phyloP scores from a whole-genome alignment of 2,888 invertebrate genomes.

The Drosophila paranaensis region DNA sequence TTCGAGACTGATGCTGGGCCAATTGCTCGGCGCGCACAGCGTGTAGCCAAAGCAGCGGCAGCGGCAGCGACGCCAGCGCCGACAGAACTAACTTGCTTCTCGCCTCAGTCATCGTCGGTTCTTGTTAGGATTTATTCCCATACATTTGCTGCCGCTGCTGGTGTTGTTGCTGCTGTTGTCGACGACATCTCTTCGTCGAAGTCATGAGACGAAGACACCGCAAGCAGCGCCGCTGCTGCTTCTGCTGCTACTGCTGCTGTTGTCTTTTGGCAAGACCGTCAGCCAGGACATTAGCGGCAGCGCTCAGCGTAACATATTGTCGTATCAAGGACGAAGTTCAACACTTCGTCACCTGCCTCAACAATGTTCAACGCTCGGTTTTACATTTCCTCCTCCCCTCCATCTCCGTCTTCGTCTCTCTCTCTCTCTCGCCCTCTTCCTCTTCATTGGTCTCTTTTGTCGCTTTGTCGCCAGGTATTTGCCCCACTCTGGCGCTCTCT shows the following conservation, averaged over 20 bases:
- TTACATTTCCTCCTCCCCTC: conserved; percentile 27
- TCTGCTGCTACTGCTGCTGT: conserved; percentile 17
- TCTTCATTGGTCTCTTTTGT: conserved; percentile 59
- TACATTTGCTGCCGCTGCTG: not conserved
- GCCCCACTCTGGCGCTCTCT: conserved; percentile 28
- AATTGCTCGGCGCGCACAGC: conserved; percentile 44
- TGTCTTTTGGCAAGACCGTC: conserved; percentile 40
- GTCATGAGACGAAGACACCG: conserved; percentile 56
- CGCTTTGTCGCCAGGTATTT: conserved; percentile 61
- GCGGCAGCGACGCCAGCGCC: conserved; percentile 7
- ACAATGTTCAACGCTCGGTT: conserved; percentile 32
- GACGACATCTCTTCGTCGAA: conserved; percentile 54
- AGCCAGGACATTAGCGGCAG: conserved; percentile 34
- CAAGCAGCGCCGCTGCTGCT: conserved; percentile 19
- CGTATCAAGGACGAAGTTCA: conserved; percentile 80
- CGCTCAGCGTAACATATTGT: conserved; percentile 72
- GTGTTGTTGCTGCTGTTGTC: not conserved
- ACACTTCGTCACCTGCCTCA: conserved; percentile 68
- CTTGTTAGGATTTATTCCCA: conserved; percentile 5
- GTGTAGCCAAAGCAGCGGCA: conserved; percentile 24
- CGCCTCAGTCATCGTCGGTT: conserved; percentile 22
- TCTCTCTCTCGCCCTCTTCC: not conserved
- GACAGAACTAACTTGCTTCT: conserved; percentile 31
- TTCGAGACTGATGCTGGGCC: conserved; percentile 73
- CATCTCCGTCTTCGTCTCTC: not conserved